Base-by-base conservation (phyloP, 2,888 invertebrate species). In the Parnassius smintheus region DNA sequence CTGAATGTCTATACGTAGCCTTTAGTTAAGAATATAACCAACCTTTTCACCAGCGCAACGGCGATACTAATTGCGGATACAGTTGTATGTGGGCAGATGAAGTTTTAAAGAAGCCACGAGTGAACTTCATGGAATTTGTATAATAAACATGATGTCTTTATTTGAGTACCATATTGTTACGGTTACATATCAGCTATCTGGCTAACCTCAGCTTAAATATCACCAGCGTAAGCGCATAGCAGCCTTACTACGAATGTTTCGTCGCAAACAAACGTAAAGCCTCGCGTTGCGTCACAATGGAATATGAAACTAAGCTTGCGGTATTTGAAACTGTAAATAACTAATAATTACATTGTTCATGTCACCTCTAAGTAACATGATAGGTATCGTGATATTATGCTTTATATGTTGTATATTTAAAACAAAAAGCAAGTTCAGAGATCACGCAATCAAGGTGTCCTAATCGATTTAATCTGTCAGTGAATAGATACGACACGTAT, bases 381-480 rank as follows among this genome's bases (percentile, higher is more conserved):
- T 59, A 56, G 2, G 51, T 59, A 56, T 54, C 52, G 35, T 9
- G 48, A 64, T 52, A 46, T 13, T 48, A 49, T 49, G 44, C 44
- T 11, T 45, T 49, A 56, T 9, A 48, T 51, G 56, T 46, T 60
- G 46, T 49, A 49, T 49, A 49, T 49, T 53, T 57, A 45, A 64
- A 60, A 77, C 76, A 80, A 80, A 80, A 80, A 81, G 72, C 58
- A 64, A 65, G 82, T 75, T 75, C 80, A 81, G 71, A 80, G 77
- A 77, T 75, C 77, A 79, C 70, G 66, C 78, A 78, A 83, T 81
- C 72, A 80, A 66, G 63, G 72, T 74, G 70, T 70, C 69, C 72
- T 78, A 75, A 78, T 76, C 68, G 69, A 72, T 73, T 70, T 69
- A 70, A 69, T 68, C 60, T 49, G 54, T 50, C 58, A 62, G 49